Evolutionary conservation across 2,888 invertebrate genomes (phyloP).

Genomic region (Ophion slaviceki): DNA sequence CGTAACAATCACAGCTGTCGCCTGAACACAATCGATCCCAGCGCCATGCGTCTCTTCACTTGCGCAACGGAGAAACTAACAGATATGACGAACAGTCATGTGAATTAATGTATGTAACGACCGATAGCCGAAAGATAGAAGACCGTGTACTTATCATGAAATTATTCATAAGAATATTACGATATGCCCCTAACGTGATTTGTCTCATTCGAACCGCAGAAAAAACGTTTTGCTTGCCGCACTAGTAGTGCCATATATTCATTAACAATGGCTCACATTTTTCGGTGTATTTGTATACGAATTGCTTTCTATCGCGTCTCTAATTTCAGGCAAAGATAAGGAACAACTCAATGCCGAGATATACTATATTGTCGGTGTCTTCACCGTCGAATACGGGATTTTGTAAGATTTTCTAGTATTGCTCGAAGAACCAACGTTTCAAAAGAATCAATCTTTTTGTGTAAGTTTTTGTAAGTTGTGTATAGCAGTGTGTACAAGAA

Average conservation of each 20-base stretch:
- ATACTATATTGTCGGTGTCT: too few species aligned
- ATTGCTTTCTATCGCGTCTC: not conserved
- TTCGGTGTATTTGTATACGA: not conserved
- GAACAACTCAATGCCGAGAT: too few species aligned
- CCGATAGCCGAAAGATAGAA: not conserved
- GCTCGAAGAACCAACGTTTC: too few species aligned
- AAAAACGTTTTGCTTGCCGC: not conserved
- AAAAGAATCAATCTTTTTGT: too few species aligned
- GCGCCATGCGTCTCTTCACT: slow-evolving; percentile 23
- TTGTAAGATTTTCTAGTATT: too few species aligned
- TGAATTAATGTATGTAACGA: slow-evolving; percentile 9
- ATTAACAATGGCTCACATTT: not conserved
- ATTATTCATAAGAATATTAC: slow-evolving; percentile 14
- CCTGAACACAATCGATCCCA: slow-evolving; percentile 40
- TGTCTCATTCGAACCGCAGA: not conserved
- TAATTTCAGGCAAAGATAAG: not conserved
- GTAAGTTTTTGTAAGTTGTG: too few species aligned
- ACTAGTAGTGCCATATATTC: not conserved
- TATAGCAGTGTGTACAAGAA: too few species aligned
- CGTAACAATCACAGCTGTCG: slow-evolving; percentile 49
- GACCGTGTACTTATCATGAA: not conserved
- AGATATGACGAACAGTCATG: slow-evolving; percentile 13
- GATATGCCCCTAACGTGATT: not conserved
- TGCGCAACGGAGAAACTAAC: slow-evolving; percentile 25
- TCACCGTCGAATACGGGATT: too few species aligned